Percentiles rank a stretch among this genome's conserved stretches.
These are phyloP conservation scores for Agrilus planipennis DNA, from an alignment of 1,140 invertebrate species.

Conservation along the genomic window DNA sequence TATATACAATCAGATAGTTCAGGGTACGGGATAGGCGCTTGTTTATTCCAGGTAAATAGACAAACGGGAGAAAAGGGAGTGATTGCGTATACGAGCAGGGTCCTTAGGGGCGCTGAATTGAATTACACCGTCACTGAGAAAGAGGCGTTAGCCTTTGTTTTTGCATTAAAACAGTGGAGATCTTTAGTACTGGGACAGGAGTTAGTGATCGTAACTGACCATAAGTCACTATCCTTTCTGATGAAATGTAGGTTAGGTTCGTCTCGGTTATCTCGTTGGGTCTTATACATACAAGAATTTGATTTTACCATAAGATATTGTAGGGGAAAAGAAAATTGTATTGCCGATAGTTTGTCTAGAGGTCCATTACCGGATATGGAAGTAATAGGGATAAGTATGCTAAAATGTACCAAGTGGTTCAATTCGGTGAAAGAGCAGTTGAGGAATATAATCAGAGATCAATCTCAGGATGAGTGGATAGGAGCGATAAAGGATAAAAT, in stretches of 20 bases:
- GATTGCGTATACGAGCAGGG: neutral
- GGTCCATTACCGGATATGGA: too few relatives aligned
- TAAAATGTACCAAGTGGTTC: too few relatives aligned
- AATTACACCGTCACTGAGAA: neutral
- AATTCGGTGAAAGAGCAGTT: too few relatives aligned
- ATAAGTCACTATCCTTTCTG: neutral
- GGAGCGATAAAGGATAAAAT: too few relatives aligned
- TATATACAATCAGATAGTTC: conserved; percentile 1
- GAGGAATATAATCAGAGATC: too few relatives aligned
- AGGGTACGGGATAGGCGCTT: neutral
- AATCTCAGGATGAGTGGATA: too few relatives aligned
- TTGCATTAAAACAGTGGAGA: conserved; percentile 1
- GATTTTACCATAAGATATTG: conserved; percentile 1
- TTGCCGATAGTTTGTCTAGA: conserved; percentile 6
- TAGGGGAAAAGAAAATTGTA: conserved; percentile 1
- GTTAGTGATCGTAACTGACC: conserved; percentile 1
- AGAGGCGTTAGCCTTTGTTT: neutral
- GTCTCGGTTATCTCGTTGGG: conserved; percentile 2
- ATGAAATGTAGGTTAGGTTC: neutral
- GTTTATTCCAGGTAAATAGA: conserved; percentile 1
- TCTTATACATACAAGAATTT: neutral
- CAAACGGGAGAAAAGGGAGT: neutral
- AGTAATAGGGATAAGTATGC: too few relatives aligned
- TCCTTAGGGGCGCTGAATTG: neutral
- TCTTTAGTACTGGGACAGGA: conserved; percentile 1